Evolutionary conservation across 2,797 vertebrate species (phyloP), one percentile per base, ranked within the genome.

Genomic region (Leptodactylus fallax): DNA sequence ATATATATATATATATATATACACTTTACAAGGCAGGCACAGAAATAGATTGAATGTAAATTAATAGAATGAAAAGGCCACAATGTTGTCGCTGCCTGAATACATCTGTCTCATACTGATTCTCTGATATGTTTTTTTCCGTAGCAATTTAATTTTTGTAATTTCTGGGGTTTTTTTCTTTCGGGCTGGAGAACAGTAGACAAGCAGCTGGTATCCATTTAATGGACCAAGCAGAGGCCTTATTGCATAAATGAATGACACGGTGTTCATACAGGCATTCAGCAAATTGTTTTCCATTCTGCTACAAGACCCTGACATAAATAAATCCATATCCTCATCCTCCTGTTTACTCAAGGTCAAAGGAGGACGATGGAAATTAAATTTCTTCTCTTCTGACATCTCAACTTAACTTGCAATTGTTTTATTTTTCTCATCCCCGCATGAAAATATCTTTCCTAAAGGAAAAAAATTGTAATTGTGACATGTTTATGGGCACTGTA

Each of bases 231-330:
- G 83, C 55, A 47, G 72, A 27, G 88, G 79, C 72, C 85, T 60
- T 86, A 72, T 86, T 85, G 81, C 72, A 79, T 86, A 89, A 89
- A 86, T 83, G 79, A 86, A 89, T 80, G 84, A 79, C 88, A 79
- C 80, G 1, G 16, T 82, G 80, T 89, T 71, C 83, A 85, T 82
- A 82, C 78, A 86, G 82, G 88, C 84, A 83, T 83, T 78, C 71
- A 27, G 51, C 85, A 89, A 89, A 86, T 86, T 86, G 88, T 83
- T 89, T 86, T 89, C 85, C 78, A 83, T 86, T 86, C 74, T 79
- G 21, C 85, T 61, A 63, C 65, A 25, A 79, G 87, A 80, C 87
- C 53, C 63, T 79, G 71, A 65, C 36, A 83, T 86, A 86, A 86
- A 81, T 83, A 86, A 85, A 89, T 89, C 88, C 83, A 89, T 83